Conservation (phyloP, 2,888 invertebrate species). For the Aphelenchoides bicaudatus region DNA sequence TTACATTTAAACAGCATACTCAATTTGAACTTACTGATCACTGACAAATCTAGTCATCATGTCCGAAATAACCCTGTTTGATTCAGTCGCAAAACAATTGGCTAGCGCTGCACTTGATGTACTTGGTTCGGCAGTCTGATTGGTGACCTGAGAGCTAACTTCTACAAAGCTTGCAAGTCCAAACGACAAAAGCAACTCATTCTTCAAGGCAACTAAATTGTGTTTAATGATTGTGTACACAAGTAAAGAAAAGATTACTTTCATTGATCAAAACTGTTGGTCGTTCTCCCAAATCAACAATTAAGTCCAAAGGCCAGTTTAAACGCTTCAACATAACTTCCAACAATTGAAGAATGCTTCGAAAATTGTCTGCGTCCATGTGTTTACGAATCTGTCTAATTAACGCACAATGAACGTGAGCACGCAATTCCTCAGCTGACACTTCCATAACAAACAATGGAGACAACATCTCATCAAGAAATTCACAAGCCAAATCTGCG, state of each 20-base stretch:
- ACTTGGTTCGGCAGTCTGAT: too few relatives aligned
- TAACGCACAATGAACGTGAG: neutral
- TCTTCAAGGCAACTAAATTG: slow-evolving; percentile 2
- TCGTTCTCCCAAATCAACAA: neutral
- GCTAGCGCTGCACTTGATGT: neutral
- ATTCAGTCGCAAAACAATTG: slow-evolving; percentile 6
- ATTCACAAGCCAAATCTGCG: slow-evolving; percentile 6
- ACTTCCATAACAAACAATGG: neutral
- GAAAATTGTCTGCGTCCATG: neutral
- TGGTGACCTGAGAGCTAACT: too few relatives aligned
- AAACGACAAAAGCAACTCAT: neutral
- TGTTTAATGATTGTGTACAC: neutral
- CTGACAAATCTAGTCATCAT: neutral
- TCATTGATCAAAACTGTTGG: slow-evolving; percentile 2
- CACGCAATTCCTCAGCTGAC: neutral
- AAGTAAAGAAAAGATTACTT: neutral
- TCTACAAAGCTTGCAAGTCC: too few relatives aligned
- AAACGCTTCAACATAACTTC: neutral
- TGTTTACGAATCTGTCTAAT: neutral
- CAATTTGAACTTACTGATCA: neutral
- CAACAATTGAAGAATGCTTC: neutral
- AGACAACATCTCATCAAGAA: neutral
- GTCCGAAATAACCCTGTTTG: neutral
- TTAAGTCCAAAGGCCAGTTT: slow-evolving; percentile 5
- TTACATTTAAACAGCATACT: too few relatives aligned